A percentile compares a stretch with the other conserved stretches of the same genome.
Conservation (phyloP, 2,113 vertebrate species). For the Holacanthus passer region DNA sequence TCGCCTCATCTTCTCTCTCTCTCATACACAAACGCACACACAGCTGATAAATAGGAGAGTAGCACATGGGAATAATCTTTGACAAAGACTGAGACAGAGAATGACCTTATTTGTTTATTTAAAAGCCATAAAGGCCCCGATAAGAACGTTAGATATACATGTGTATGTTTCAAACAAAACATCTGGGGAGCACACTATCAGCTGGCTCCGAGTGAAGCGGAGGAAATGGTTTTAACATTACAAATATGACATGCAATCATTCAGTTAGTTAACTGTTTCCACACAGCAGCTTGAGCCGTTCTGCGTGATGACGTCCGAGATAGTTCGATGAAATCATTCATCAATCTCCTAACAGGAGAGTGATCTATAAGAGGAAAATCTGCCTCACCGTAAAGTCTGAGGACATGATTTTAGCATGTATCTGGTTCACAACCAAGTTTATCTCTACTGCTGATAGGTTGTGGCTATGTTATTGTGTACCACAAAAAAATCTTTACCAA, state of each 20-base stretch:
- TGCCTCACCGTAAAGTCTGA: neutral
- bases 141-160: neutral
- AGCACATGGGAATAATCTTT: neutral
- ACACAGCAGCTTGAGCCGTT: conserved; percentile 2
- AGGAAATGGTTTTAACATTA: conserved; percentile 46
- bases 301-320: neutral
- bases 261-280: conserved; percentile 50
- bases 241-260: conserved; percentile 40
- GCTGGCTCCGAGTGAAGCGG: conserved; percentile 25
- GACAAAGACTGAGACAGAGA: neutral
- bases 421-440: conserved; percentile 5
- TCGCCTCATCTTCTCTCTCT: conserved; percentile 18
- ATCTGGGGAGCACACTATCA: conserved; percentile 68
- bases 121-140: conserved; percentile 5
- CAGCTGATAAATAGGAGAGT: neutral
- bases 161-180: conserved; percentile 9
- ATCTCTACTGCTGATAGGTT: neutral
- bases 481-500: neutral
- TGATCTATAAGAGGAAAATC: neutral
- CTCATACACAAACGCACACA: neutral
- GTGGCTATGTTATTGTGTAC: neutral
- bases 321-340: too few relatives aligned
- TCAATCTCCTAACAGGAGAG: neutral
- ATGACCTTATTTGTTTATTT: conserved; percentile 19
- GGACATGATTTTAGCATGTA: neutral